Evolutionary conservation across 2,797 vertebrate species (phyloP).

Genomic region (Diplodus sargus): DNA sequence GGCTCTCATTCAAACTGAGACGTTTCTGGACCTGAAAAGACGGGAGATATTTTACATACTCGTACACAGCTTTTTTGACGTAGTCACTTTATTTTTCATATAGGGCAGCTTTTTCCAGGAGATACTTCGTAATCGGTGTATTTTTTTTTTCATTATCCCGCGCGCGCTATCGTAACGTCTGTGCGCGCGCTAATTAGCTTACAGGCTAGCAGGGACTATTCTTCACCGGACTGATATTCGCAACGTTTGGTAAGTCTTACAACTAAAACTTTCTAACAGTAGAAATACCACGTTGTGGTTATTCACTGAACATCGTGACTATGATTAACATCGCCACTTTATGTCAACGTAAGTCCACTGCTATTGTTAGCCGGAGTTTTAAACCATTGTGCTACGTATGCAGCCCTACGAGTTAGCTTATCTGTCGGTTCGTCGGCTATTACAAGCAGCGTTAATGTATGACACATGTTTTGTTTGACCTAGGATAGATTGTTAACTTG

Average conservation of each 20-base stretch:
- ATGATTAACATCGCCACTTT: rapidly evolving
- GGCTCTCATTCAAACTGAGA: constrained; percentile 61
- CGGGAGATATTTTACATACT: not conserved
- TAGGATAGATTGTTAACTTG: not conserved
- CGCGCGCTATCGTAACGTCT: constrained; percentile 64
- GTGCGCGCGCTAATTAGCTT: constrained; percentile 76
- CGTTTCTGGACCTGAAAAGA: constrained; percentile 13
- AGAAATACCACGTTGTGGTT: rapidly evolving
- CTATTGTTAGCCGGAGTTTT: not conserved
- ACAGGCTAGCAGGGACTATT: constrained; percentile 40
- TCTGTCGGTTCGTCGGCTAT: not conserved
- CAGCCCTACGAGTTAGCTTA: too few relatives aligned
- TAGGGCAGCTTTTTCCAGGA: not conserved
- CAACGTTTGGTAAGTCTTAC: constrained; percentile 75
- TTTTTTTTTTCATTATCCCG: constrained; percentile 67
- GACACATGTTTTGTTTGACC: not conserved
- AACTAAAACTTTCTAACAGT: not conserved
- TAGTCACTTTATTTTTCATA: not conserved
- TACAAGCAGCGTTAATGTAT: not conserved
- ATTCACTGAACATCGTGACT: not conserved
- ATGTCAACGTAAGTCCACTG: not conserved
- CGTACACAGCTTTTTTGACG: not conserved
- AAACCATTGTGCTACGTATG: constrained; percentile 16
- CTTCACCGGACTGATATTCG: constrained; percentile 28
- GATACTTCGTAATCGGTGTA: constrained; percentile 20